Evolutionary conservation across 1,140 invertebrate genomes (phyloP), one percentile per base, ranked within the genome.

Genomic region (Drosophila pseudoobscura): DNA sequence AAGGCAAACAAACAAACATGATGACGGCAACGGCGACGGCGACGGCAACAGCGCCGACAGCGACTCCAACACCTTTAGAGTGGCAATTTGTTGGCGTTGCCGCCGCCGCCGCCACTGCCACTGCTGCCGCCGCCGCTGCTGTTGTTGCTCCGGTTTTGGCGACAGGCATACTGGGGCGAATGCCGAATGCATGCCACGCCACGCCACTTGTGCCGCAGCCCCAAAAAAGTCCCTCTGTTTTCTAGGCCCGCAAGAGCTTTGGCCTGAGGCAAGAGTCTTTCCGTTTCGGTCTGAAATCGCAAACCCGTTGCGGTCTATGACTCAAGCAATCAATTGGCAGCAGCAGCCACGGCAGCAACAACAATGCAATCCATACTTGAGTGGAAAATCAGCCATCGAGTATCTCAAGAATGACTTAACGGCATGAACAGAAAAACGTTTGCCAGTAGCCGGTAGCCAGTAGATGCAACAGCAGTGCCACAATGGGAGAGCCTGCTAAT

Each of bases 351-450:
- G 45, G 41, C 43, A 54, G 55, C 53, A 75, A 59, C 58, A 70
- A 77, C 59, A 71, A 57, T 77, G 74, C 76, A 49, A 51, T 61
- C 58, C 47, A 87, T 70, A 71, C 82, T 78, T 60, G 63, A 79
- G 65, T 71, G 63, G 72, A 73, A 79, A 87, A 88, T 87, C 83
- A 70, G 66, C 57, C 61, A 79, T 79, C 57, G 78, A 88, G 75
- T 87, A 88, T 88, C 75, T 88, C 45, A 71, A 88, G 83, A 83
- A 88, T 88, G 75, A 88, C 83, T 88, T 87, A 88, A 75, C 78
- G 75, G 82, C 82, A 58, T 78, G 78, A 59, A 80, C 87, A 82
- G 63, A 15, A 47, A 53, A 54, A 49, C 60, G 50, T 31, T 53
- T 49, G 61, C 69, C 65, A 74, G 59, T 31, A 31, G 29, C 29